Evolutionary conservation across 64 coral and sea anemone genomes (phyloP).

Genomic region (Acropora yongei): DNA sequence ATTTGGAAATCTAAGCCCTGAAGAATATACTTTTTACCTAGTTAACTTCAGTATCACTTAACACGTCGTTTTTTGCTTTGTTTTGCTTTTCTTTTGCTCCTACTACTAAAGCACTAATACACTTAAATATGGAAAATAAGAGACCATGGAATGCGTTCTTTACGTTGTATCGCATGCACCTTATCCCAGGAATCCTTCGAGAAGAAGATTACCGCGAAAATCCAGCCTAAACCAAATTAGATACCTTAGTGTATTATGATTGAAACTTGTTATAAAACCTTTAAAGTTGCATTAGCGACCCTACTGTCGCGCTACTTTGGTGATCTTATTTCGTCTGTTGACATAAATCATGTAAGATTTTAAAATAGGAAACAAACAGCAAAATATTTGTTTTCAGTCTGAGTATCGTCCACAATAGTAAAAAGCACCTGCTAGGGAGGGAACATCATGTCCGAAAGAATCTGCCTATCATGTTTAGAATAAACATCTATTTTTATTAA

Average conservation of each 20-base stretch:
- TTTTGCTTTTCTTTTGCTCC: not conserved
- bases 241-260: not conserved
- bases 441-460: not conserved
- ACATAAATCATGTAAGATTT: not conserved
- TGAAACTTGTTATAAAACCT: not conserved
- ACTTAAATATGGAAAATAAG: not conserved
- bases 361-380: not conserved
- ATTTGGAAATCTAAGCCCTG: too few relatives aligned
- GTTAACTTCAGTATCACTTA: too few relatives aligned
- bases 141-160: not conserved
- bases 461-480: not conserved
- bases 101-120: not conserved
- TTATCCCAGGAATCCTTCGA: constrained; percentile 1
- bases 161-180: not conserved
- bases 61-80: not conserved
- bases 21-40: too few relatives aligned
- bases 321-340: not conserved
- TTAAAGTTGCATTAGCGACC: not conserved
- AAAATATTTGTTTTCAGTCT: constrained; percentile 7
- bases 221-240: not conserved
- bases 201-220: not conserved
- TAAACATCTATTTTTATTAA: not conserved
- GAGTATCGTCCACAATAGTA: not conserved
- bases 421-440: not conserved
- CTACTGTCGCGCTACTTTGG: not conserved